Conservation (phyloP, 2,113 vertebrate genomes). For the Thinocorus orbignyianus region DNA sequence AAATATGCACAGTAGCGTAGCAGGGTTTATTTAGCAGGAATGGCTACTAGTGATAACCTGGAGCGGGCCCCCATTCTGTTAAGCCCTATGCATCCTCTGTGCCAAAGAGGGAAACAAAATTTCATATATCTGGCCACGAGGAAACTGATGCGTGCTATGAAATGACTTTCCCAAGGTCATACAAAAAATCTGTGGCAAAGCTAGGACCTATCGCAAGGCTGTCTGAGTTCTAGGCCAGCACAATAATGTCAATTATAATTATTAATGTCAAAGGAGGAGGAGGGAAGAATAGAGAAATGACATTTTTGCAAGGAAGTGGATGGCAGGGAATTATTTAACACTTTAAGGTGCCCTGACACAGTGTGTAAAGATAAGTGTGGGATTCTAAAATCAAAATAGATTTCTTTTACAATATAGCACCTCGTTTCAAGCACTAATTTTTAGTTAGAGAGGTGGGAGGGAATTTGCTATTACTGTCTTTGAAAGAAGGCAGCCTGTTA, state of each 20-base stretch:
- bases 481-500: conserved; percentile 30
- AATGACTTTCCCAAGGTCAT: conserved; percentile 49
- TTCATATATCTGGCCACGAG: neutral
- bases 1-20: neutral
- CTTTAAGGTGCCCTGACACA: neutral
- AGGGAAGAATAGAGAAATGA: neutral
- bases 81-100: neutral
- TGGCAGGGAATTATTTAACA: conserved; percentile 25
- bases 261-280: conserved; percentile 34
- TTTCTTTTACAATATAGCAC: conserved; percentile 17
- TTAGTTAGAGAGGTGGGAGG: conserved; percentile 20
- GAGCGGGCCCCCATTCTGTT: neutral
- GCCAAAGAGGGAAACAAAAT: conserved; percentile 16
- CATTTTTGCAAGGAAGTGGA: conserved; percentile 23
- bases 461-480: conserved; percentile 13
- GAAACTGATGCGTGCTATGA: neutral
- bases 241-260: conserved; percentile 40
- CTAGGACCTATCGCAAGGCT: conserved; percentile 36
- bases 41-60: neutral
- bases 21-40: conserved; percentile 30
- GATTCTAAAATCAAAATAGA: conserved; percentile 42
- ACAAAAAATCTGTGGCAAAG: neutral
- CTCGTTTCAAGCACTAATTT: conserved; percentile 32
- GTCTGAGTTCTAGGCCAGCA: conserved; percentile 22
- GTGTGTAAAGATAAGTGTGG: neutral